Base-by-base conservation (phyloP, 2,797 vertebrate genomes). In the Amniataba percoides region DNA sequence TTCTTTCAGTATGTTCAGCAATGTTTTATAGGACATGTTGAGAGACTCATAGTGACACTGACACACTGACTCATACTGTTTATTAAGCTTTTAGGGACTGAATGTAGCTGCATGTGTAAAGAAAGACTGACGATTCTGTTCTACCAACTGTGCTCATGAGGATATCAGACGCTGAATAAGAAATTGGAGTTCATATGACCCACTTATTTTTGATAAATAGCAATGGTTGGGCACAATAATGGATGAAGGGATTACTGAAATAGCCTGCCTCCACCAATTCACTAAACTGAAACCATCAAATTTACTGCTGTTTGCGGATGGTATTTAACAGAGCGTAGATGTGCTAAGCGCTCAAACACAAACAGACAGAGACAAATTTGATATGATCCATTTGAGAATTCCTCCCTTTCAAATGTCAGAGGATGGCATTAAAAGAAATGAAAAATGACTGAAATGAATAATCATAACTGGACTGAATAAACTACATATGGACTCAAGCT, bases 191-290 rank as follows among this genome's bases (percentile, higher is more conserved):
- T 57, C 57, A 71, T 59, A 23, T 77, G 56, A 78, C 51, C 67
- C 51, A 81, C 53, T 76, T 81, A 61, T 62, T 74, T 81, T 78
- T 52, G 40, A 79, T 69, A 42, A 79, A 84, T 62, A 73, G 71
- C 57, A 53, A 31, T 62, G 39, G 42, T 43, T 40, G 19, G 40
- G 52, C n/a, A 51, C 31, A 45, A 34, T 57, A 76, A 76, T 59
- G 75, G 49, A 66, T 25, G 36, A 76, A 58, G 65, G 49, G 70
- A 81, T 82, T 69, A 71, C 39, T 78, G 68, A 66, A 70, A 81
- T 56, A 67, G 59, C 40, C 39, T 36, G 15, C 34, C 63, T 75
- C 31, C 58, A 79, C 36, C 64, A 80, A 71, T 63, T 70, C 21
- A 74, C 39, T 63, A n/a, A 57, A 71, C 52, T 63, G 48, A 72